phyloP scores from a whole-genome alignment of 2,888 invertebrate species.

The Cryptus armator region DNA sequence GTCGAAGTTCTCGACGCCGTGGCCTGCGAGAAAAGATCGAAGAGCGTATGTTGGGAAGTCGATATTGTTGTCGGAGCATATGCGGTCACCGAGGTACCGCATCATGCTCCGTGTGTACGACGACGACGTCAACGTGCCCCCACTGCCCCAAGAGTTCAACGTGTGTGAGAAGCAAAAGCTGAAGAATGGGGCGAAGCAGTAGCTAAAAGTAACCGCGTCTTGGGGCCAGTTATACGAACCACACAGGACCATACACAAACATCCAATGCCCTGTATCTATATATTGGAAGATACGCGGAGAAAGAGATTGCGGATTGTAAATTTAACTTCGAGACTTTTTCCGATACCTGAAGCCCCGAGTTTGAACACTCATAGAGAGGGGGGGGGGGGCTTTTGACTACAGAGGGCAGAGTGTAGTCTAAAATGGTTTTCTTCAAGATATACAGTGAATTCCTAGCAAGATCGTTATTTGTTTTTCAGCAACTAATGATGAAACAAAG shows the following conservation, averaged over 20 bases:
- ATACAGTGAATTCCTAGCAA: neutral
- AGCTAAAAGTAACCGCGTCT: constrained; percentile 50
- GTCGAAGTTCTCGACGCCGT: constrained; percentile 32
- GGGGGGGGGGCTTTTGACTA: constrained; percentile 10
- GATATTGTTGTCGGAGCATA: constrained; percentile 62
- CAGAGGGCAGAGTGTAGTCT: neutral
- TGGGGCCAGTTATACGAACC: constrained; percentile 46
- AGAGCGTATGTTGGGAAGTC: constrained; percentile 54
- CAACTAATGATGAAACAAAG: too few species aligned
- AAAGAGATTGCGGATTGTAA: constrained; percentile 64
- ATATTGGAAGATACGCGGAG: constrained; percentile 11
- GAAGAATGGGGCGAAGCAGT: constrained; percentile 30
- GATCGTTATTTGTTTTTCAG: too few species aligned
- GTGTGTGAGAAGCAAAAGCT: neutral
- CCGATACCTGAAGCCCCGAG: neutral
- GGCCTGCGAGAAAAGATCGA: constrained; percentile 57
- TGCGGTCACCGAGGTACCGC: constrained; percentile 36
- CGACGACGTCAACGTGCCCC: constrained; percentile 7
- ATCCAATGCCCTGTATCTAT: neutral
- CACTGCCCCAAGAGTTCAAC: constrained; percentile 15
- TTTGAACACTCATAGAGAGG: constrained; percentile 9
- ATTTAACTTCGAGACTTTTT: constrained; percentile 55
- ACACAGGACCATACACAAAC: constrained; percentile 27
- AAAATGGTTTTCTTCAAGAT: constrained; percentile 5
- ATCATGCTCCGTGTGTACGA: neutral